These are phyloP conservation scores for Apamea monoglypha DNA, from an alignment of 2,888 invertebrate genomes.

Conservation along the genomic window DNA sequence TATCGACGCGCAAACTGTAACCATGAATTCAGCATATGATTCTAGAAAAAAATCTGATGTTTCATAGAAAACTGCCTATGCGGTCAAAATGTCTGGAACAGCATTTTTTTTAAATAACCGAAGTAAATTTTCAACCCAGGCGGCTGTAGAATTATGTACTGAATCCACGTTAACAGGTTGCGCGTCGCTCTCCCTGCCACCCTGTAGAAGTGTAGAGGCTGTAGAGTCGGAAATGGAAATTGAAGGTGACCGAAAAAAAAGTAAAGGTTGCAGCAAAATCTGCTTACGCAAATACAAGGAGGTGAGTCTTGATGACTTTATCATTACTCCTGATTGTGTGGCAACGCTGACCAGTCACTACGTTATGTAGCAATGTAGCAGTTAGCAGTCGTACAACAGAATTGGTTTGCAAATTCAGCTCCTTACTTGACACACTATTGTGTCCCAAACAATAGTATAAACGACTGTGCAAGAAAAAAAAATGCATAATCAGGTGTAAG, in stretches of 20 bases:
- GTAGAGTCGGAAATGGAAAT: conserved; percentile 1
- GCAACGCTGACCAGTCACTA: conserved; percentile 51
- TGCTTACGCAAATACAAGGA: conserved; percentile 45
- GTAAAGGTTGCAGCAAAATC: conserved; percentile 22
- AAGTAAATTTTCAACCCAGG: not conserved
- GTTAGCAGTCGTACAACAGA: conserved; percentile 54
- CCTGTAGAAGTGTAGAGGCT: not conserved
- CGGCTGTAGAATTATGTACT: not conserved
- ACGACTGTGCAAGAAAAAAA: conserved; percentile 60
- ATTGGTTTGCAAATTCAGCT: conserved; percentile 73
- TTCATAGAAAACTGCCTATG: not conserved
- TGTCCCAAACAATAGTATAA: conserved; percentile 74
- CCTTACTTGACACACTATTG: conserved; percentile 76
- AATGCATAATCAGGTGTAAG: conserved; percentile 50
- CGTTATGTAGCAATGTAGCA: conserved; percentile 56
- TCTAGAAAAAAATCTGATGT: not conserved
- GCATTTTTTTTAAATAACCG: not conserved
- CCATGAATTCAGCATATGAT: not conserved
- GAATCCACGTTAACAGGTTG: not conserved
- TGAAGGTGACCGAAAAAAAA: conserved; percentile 6
- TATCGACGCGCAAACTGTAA: not conserved
- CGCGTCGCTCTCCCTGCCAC: not conserved
- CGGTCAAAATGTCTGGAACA: not conserved
- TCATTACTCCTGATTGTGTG: conserved; percentile 53
- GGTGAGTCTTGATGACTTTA: conserved; percentile 54